Percentiles rank a stretch among this genome's conserved stretches.
Evolutionary conservation across 2,888 invertebrate genomes (phyloP).

Genomic region (Cyaniris semiargus): DNA sequence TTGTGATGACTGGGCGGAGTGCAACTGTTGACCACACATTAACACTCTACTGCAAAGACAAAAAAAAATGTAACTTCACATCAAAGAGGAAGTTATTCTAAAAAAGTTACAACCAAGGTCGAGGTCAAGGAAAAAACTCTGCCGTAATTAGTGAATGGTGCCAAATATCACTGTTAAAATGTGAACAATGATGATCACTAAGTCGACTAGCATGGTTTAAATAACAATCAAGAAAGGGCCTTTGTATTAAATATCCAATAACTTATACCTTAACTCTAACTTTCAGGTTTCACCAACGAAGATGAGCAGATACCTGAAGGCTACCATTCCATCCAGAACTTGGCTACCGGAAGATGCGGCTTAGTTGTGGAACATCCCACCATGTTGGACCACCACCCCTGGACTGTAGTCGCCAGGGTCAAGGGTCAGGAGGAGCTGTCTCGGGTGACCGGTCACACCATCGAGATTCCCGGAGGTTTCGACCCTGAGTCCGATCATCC

Average conservation of each 20-base stretch:
- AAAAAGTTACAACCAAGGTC: too few species aligned
- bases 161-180: too few species aligned
- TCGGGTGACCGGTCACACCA: constrained; percentile 44
- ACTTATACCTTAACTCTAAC: neutral
- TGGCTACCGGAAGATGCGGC: constrained; percentile 49
- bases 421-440: constrained; percentile 52
- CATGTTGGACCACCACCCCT: constrained; percentile 54
- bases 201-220: neutral
- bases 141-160: too few species aligned
- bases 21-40: too few species aligned
- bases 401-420: constrained; percentile 59
- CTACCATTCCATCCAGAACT: constrained; percentile 44
- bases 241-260: neutral
- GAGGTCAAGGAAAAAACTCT: neutral
- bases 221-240: neutral
- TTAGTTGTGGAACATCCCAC: constrained; percentile 47
- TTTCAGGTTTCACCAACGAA: constrained; percentile 56
- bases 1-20: too few species aligned
- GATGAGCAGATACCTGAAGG: constrained; percentile 45
- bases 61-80: too few species aligned
- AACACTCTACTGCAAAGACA: too few species aligned
- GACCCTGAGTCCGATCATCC: constrained; percentile 17
- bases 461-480: constrained; percentile 35
- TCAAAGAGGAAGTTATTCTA: too few species aligned
- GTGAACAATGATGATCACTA: too few species aligned